A percentile compares a stretch with the other conserved stretches of the same genome.
phyloP scores from a whole-genome alignment of 2,797 vertebrate genomes.

The Sternotherus odoratus region DNA sequence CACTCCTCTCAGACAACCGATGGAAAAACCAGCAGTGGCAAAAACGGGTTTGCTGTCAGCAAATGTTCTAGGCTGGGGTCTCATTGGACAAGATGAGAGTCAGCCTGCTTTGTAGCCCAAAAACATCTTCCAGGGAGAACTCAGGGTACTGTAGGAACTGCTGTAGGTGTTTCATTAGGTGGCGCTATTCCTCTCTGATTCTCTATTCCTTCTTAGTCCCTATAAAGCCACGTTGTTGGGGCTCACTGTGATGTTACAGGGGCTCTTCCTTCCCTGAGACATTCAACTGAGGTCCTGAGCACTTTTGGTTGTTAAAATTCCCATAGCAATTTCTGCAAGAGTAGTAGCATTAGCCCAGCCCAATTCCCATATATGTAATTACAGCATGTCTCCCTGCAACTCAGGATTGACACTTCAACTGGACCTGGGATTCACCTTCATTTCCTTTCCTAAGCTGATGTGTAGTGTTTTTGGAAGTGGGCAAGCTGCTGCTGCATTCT shows the following conservation, averaged over 20 bases:
- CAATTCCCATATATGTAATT: not conserved
- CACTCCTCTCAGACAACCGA: not conserved
- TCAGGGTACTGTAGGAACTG: not conserved
- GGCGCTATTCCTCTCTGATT: not conserved
- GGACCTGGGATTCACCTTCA: not conserved
- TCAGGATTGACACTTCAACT: not conserved
- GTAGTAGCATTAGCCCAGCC: not conserved
- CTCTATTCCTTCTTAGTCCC: no score
- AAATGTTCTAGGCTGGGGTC: not conserved
- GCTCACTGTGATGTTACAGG: not conserved
- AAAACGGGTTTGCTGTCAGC: not conserved
- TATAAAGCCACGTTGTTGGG: not conserved
- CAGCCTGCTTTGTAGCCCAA: not conserved
- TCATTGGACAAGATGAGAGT: not conserved
- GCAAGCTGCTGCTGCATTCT: not conserved
- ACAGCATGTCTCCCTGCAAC: not conserved
- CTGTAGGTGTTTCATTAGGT: not conserved
- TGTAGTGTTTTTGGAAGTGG: not conserved
- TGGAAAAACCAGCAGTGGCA: not conserved
- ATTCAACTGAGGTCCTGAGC: not conserved
- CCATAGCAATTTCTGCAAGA: not conserved
- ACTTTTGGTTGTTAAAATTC: not conserved
- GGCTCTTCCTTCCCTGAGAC: not conserved
- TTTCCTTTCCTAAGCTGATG: not conserved
- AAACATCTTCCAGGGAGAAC: not conserved